Evolutionary conservation across 1,140 invertebrate genomes (phyloP).

Genomic region (Melanaphis sacchari): DNA sequence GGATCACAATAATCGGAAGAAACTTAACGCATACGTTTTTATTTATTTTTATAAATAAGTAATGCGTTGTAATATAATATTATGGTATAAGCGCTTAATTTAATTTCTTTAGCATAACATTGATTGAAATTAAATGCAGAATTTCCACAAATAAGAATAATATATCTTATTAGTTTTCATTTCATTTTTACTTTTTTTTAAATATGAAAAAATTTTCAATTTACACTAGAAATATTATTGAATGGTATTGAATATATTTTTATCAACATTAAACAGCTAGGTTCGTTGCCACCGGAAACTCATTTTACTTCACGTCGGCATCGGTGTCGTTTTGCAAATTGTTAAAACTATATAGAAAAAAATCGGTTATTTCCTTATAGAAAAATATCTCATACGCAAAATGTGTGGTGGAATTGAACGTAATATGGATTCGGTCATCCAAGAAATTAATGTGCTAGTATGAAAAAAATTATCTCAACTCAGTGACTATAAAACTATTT

Average conservation of each 20-base stretch:
- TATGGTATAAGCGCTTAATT: too few species aligned
- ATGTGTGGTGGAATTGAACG: conserved; percentile 21
- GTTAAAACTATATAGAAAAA: conserved; percentile 29
- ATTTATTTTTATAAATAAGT: neutral
- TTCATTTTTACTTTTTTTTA: neutral
- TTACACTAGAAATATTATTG: neutral
- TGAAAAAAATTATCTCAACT: neutral
- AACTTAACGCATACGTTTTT: neutral
- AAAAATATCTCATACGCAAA: neutral
- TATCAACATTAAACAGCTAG: neutral
- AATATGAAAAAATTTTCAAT: neutral
- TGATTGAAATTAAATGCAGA: neutral
- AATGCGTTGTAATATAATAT: too few species aligned
- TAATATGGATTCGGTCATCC: conserved; percentile 39
- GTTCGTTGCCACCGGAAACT: conserved; percentile 49
- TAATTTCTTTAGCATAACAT: too few species aligned
- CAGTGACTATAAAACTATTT: neutral
- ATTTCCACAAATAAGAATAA: neutral
- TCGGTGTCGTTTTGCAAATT: conserved; percentile 7
- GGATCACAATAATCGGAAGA: neutral
- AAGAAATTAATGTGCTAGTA: conserved; percentile 6
- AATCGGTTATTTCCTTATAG: neutral
- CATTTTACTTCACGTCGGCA: too few species aligned
- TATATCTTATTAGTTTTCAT: too few species aligned
- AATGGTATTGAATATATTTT: neutral